Conservation (phyloP, 2,113 vertebrate genomes). For the Sebastes schlegelii region DNA sequence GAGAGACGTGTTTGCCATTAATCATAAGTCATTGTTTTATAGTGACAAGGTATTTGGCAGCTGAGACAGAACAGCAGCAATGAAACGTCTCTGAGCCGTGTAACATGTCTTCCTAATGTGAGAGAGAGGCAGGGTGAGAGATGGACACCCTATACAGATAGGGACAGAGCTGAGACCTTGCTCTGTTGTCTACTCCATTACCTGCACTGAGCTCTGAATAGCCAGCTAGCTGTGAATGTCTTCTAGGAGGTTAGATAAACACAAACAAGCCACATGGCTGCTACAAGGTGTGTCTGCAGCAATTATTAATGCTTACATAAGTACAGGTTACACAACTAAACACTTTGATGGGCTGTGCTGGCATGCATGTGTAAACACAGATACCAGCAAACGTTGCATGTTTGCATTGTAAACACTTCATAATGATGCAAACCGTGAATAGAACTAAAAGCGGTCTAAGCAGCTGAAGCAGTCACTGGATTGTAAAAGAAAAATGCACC, state of each 20-base stretch:
- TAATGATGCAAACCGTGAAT: conserved; percentile 20
- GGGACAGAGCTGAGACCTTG: neutral
- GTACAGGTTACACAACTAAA: conserved; percentile 24
- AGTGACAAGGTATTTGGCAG: conserved; percentile 70
- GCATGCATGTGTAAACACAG: conserved; percentile 15
- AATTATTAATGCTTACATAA: conserved; percentile 30
- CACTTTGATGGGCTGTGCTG: conserved; percentile 16
- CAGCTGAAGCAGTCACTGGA: neutral
- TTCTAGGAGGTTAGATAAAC: conserved; percentile 30
- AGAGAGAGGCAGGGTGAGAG: neutral
- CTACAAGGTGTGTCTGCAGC: conserved; percentile 15
- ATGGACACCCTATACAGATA: conserved; percentile 22
- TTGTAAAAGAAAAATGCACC: neutral
- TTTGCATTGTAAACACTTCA: conserved; percentile 7
- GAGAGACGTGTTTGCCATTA: conserved; percentile 62
- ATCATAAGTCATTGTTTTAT: conserved; percentile 76
- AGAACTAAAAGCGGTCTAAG: neutral
- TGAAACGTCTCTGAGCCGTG: conserved; percentile 51
- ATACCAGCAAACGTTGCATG: conserved; percentile 11
- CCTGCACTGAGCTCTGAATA: neutral
- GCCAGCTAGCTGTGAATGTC: neutral
- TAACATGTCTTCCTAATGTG: conserved; percentile 53
- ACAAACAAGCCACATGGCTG: conserved; percentile 18
- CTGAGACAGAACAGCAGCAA: conserved; percentile 63
- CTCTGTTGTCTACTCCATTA: conserved; percentile 9